Base-by-base conservation (phyloP, 2,888 invertebrate genomes). In the Dusona sp. region DNA sequence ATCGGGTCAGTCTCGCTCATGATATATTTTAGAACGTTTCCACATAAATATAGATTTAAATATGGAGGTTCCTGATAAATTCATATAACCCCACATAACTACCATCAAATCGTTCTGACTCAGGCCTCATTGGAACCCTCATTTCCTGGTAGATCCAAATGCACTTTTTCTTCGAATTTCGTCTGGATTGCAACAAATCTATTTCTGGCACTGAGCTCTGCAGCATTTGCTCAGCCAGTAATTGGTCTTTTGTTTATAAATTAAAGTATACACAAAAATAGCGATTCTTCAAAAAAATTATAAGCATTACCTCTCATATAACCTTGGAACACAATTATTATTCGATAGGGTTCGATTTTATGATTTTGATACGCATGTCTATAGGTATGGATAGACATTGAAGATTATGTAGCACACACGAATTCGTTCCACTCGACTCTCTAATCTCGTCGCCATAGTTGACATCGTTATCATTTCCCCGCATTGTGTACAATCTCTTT, bases 251-350 rank as follows among this genome's bases (percentile, higher is more conserved):
- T 19, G 22, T 22, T 54, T 9, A 54, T 1, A 22, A 54, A n/a
- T n/a, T n/a, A 22, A 22, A 54, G 3, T 2, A 48, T 3, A 11
- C 3, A 3, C 3, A 19, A 48, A 48, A 54, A 54, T 22, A 22
- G 0, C 54, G 19, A 51, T n/a, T 51, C 1, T n/a, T 51, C 8
- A 11, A 11, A 11, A 11, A 11, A 42, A 11, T 42, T 42, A 42
- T 9, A n/a, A 51, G 51, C n/a, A 51, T n/a, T n/a, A n/a, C n/a
- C n/a, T n/a, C n/a, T n/a, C n/a, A n/a, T 29, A 65, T 81, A 84
- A 88, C 88, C 88, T 88, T 87, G 88, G 64, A 73, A 61, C 72
- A 68, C 79, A 84, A 87, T 88, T 87, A 75, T 74, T 81, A 86
- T 87, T 85, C n/a, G n/a, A n/a, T n/a, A 86, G 72, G 88, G 86